A percentile compares a stretch with the other conserved stretches of the same genome.
These are phyloP conservation scores for Paracyclopina nana DNA, from an alignment of 1,140 invertebrate species.

Conservation along the genomic window DNA sequence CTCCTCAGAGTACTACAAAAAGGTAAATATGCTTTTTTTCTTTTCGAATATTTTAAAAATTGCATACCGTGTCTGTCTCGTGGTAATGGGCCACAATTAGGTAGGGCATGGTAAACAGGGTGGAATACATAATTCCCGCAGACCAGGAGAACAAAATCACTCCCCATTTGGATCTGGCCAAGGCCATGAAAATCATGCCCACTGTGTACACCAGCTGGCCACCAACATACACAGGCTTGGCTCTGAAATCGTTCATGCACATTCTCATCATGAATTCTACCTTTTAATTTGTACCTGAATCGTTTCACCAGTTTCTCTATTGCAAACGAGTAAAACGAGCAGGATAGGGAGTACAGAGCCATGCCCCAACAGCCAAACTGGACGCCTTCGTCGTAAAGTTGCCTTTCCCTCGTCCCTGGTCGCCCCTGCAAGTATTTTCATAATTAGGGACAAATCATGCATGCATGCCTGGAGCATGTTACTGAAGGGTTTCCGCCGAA, in stretches of 20 bases:
- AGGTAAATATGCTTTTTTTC: too few species aligned
- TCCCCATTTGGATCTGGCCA: constrained; percentile 48
- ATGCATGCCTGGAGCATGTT: not conserved
- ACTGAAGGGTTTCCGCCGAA: constrained; percentile 71
- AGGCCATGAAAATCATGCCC: constrained; percentile 72
- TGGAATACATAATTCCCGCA: constrained; percentile 89
- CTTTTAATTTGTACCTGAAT: constrained; percentile 41
- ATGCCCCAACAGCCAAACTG: constrained; percentile 89
- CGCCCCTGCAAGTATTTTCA: constrained; percentile 35
- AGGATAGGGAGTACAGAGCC: constrained; percentile 85
- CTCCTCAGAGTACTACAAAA: not conserved
- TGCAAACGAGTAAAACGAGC: constrained; percentile 68
- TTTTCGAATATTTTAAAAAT: not conserved
- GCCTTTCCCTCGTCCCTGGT: constrained; percentile 37
- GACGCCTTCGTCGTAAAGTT: constrained; percentile 66
- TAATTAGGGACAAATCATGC: constrained; percentile 8
- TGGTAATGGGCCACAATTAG: constrained; percentile 81
- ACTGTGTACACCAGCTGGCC: constrained; percentile 70
- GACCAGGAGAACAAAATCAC: constrained; percentile 73
- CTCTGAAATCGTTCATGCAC: constrained; percentile 34
- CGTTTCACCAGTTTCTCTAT: constrained; percentile 68
- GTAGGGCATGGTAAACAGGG: constrained; percentile 91
- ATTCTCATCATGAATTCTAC: constrained; percentile 1
- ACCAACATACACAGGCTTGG: constrained; percentile 63
- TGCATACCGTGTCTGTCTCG: constrained; percentile 51